Evolutionary conservation across 2,113 vertebrate genomes (phyloP).

Genomic region (Thomomys bottae): DNA sequence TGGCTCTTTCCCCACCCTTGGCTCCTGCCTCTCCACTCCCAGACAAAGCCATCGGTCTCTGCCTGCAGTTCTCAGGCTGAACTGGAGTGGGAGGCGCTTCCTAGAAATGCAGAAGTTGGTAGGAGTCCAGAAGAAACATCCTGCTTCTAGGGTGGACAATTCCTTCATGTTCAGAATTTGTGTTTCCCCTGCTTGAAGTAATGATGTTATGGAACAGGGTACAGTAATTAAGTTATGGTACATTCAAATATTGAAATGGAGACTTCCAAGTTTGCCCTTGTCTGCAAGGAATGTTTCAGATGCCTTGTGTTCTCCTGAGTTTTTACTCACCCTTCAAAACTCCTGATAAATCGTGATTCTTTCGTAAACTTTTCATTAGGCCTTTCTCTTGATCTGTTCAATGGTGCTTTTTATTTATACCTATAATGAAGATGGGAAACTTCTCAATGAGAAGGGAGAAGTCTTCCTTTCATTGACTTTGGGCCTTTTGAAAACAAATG

Average conservation of each 20-base stretch:
- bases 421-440: neutral
- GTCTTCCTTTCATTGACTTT: conserved; percentile 13
- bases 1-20: neutral
- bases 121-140: neutral
- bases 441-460: neutral
- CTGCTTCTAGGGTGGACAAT: neutral
- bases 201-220: neutral
- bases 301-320: neutral
- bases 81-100: neutral
- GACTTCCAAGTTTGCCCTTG: conserved; percentile 25
- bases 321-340: conserved; percentile 19
- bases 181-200: neutral
- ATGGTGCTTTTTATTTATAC: neutral
- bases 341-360: neutral
- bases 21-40: neutral
- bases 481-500: conserved; percentile 12
- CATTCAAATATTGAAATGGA: neutral
- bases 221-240: neutral
- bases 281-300: neutral
- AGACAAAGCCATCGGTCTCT: conserved; percentile 1
- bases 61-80: neutral
- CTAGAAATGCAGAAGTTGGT: neutral
- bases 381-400: conserved; percentile 37
- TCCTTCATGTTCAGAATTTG: neutral
- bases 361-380: neutral